phyloP scores from a whole-genome alignment of 2,797 vertebrate species.

The Spinus olivaceus region DNA sequence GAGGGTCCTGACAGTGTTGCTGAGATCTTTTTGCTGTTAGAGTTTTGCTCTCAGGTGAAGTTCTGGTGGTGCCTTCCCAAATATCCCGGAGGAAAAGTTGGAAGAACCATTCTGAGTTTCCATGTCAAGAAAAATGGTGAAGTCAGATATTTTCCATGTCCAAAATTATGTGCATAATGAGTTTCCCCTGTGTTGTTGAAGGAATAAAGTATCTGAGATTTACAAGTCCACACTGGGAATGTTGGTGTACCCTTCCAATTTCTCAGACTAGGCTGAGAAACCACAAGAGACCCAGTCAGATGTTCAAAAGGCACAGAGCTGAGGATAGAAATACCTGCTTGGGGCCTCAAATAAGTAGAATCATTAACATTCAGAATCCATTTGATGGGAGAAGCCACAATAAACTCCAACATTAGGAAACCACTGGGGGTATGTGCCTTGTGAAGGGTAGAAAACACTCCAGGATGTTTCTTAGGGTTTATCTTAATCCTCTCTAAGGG shows the following conservation, averaged over 20 bases:
- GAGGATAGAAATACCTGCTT: neutral
- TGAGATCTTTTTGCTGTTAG: neutral
- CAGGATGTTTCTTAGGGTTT: neutral
- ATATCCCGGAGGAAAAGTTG: neutral
- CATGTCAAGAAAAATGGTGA: neutral
- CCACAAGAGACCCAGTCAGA: neutral
- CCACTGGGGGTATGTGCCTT: rapidly evolving
- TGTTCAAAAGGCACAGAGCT: neutral
- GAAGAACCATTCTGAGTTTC: neutral
- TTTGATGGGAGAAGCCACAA: neutral
- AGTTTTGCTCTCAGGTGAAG: neutral
- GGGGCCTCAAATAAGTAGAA: neutral
- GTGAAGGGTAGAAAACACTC: neutral
- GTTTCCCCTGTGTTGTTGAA: neutral
- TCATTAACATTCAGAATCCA: neutral
- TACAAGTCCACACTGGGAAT: neutral
- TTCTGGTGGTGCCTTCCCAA: neutral
- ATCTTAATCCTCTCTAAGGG: neutral
- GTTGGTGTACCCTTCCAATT: neutral
- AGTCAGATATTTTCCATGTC: neutral
- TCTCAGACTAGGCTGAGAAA: neutral
- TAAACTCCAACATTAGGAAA: neutral
- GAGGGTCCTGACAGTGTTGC: neutral
- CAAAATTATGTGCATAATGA: neutral
- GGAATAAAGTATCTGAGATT: neutral